Evolutionary conservation across 2,797 vertebrate species (phyloP).

Genomic region (Epinephelus coioides): DNA sequence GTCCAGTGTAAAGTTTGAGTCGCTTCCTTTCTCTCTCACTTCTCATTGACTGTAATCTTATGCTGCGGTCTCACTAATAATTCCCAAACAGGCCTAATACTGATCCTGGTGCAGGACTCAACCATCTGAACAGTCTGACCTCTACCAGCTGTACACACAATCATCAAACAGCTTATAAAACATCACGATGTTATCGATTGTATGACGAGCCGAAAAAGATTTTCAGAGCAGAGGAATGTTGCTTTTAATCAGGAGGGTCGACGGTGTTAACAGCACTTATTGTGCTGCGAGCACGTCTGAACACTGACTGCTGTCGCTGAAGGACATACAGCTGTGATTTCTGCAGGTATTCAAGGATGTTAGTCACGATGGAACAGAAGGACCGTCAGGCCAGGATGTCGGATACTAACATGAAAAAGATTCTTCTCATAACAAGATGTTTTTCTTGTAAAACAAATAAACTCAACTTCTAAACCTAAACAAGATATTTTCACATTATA

Average conservation of each 20-base stretch:
- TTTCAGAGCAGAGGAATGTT: neutral
- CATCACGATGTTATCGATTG: neutral
- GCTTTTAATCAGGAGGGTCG: neutral
- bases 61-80: neutral
- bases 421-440: too few relatives aligned
- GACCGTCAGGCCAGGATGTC: too few relatives aligned
- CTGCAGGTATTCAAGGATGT: neutral
- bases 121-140: neutral
- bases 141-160: neutral
- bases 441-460: too few relatives aligned
- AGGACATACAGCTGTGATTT: neutral
- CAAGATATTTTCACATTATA: too few relatives aligned
- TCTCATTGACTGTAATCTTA: neutral
- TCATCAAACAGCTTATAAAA: neutral
- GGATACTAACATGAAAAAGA: too few relatives aligned
- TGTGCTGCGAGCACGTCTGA: neutral
- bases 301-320: neutral
- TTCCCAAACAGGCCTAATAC: neutral
- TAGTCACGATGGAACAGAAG: too few relatives aligned
- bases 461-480: too few relatives aligned
- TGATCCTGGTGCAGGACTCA: too few relatives aligned
- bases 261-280: neutral
- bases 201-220: neutral
- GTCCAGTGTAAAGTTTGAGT: too few relatives aligned
- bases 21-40: too few relatives aligned